Evolutionary conservation across 2,113 vertebrate species (phyloP).

Genomic region (Indicator maculatus): DNA sequence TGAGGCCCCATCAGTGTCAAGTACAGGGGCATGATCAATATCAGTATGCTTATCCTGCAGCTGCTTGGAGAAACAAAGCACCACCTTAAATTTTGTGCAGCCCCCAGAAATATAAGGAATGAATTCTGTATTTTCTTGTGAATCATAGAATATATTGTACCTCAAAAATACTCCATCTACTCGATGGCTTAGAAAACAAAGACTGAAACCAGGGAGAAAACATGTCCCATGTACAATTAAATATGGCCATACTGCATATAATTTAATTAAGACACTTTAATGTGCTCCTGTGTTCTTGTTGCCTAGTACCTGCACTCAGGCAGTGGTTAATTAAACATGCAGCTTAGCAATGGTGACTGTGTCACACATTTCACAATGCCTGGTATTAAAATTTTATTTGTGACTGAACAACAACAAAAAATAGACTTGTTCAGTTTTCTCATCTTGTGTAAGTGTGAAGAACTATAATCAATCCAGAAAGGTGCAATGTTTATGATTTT

Average conservation of each 20-base stretch:
- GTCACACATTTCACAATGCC: neutral
- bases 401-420: neutral
- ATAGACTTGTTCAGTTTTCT: neutral
- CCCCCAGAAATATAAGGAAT: neutral
- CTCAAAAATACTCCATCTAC: neutral
- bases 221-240: neutral
- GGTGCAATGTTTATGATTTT: neutral
- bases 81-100: neutral
- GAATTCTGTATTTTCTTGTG: neutral
- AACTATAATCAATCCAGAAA: neutral
- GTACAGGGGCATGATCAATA: too few species aligned
- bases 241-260: neutral
- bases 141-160: neutral
- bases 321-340: constrained; percentile 7
- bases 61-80: neutral
- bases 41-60: neutral
- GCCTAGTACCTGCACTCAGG: constrained; percentile 41
- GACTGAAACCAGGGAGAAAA: neutral
- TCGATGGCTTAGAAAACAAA: neutral
- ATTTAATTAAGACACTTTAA: constrained; percentile 43
- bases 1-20: too few species aligned
- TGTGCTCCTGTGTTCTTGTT: neutral
- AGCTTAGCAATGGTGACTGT: constrained; percentile 8
- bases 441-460: neutral
- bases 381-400: constrained; percentile 14